phyloP scores from a whole-genome alignment of 2,797 vertebrate genomes.

The Hoplostethus atlanticus region DNA sequence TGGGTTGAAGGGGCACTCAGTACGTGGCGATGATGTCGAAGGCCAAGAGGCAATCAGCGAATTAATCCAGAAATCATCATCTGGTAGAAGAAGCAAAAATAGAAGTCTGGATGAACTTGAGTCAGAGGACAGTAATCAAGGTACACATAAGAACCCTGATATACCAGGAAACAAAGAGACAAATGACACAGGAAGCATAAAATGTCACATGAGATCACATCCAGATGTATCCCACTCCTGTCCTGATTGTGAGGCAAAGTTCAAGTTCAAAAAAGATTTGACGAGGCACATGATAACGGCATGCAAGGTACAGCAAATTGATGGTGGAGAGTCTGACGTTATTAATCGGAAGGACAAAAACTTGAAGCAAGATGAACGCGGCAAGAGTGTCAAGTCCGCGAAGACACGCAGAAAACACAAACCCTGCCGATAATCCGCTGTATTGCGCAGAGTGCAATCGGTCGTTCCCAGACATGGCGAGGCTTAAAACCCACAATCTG shows the following conservation, averaged over 20 bases:
- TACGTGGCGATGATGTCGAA: background rate
- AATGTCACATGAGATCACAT: background rate
- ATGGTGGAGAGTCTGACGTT: background rate
- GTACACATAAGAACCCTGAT: background rate
- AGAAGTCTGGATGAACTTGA: too few species aligned
- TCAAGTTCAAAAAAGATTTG: slow-evolving; percentile 9
- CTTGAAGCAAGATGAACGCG: background rate
- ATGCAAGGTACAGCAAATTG: slow-evolving; percentile 1
- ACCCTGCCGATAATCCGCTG: background rate
- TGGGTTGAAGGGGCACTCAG: background rate
- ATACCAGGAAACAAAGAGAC: background rate
- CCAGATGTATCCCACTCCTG: background rate
- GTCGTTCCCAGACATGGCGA: slow-evolving; percentile 23
- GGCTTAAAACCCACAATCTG: slow-evolving; percentile 18
- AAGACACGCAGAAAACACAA: background rate
- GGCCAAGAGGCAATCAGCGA: background rate
- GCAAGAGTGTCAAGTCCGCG: background rate
- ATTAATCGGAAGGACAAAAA: background rate
- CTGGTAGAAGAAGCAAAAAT: background rate
- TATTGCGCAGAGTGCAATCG: slow-evolving; percentile 21
- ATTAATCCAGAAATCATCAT: background rate
- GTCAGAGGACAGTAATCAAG: background rate
- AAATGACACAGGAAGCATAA: too few species aligned
- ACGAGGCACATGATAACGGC: slow-evolving; percentile 9
- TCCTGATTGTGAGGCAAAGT: slow-evolving; percentile 13